Evolutionary conservation across 92 coral and sea anemone species (phyloP), one percentile per base, ranked within the genome.

Genomic region (Heliopora coerulea): DNA sequence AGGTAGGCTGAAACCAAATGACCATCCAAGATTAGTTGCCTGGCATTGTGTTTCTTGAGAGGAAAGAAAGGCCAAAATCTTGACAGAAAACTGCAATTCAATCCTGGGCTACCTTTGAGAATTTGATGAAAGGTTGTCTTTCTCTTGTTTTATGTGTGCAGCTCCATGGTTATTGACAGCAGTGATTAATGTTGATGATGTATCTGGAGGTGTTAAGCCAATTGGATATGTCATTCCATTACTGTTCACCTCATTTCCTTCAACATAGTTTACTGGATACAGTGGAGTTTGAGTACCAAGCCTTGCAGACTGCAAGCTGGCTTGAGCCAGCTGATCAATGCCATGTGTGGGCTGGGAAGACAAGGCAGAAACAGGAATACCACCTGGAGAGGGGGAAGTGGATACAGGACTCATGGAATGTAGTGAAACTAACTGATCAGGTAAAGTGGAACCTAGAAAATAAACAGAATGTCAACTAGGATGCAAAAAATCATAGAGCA

Each of bases 271-370:
- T 18, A 70, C 54, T 19, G 77, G 4, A 41, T 29, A 70, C 62
- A 54, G 25, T 34, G 77, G 30, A 12, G 20, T 23, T 54, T 70
- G 77, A 19, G 77, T 70, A 11, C 50, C 27, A 33, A 70, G 77
- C 26, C 77, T 50, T 33, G 77, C 49, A 12, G 77, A 70, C 50
- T 70, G 77, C 77, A 70, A 30, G 28, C 77, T 70, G 17, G 77
- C 77, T 34, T 70, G 77, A 5, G 77, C 77, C 21, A 70, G 63
- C 62, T 70, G 77, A 20, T 70, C 77, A 34, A 70, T 70, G 17
- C 77, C 77, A 24, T 70, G 77, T 5, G 77, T 70, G 18, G 62
- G 26, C 33, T 70, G 77, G 18, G 77, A 39, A 10, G 54, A 31
- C 27, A 28, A 18, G 21, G 12, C 23, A 10, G 48, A 11, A 58